Evolutionary conservation across 2,888 invertebrate species (phyloP).

Genomic region (Dexiosoma caninum): DNA sequence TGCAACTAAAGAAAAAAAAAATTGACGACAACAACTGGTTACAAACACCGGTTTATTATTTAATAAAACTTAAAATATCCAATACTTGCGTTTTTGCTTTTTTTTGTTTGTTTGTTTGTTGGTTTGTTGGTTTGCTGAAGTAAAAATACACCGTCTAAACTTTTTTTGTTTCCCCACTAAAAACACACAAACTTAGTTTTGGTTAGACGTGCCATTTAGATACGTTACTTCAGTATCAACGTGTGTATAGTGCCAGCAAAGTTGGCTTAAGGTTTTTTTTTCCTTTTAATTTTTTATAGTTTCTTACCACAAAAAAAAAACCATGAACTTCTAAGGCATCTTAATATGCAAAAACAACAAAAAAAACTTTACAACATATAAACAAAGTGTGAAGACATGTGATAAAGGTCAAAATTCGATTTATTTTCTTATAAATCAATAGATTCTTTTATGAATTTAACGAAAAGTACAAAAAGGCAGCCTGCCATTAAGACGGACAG

Average conservation of each 20-base stretch:
- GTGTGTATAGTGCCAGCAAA: conserved; percentile 26
- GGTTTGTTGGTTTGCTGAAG: conserved; percentile 24
- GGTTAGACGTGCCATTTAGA: conserved; percentile 6
- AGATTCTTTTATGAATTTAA: conserved; percentile 30
- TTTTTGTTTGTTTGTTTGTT: too few relatives aligned
- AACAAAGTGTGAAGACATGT: conserved; percentile 56
- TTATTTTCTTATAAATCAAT: conserved; percentile 52
- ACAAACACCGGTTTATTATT: conserved; percentile 64
- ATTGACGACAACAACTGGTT: conserved; percentile 55
- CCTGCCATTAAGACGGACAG: neutral
- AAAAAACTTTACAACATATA: neutral
- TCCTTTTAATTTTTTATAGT: too few relatives aligned
- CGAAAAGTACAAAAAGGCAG: neutral
- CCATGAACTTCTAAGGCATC: conserved; percentile 62
- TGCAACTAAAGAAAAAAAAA: conserved; percentile 33
- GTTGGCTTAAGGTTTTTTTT: conserved; percentile 24
- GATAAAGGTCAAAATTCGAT: conserved; percentile 60
- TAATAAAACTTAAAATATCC: conserved; percentile 54
- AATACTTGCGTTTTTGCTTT: conserved; percentile 36
- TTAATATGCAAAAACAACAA: conserved; percentile 18
- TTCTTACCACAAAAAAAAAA: conserved; percentile 50
- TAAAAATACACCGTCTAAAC: conserved; percentile 25
- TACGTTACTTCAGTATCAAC: neutral
- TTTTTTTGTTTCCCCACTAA: conserved; percentile 13
- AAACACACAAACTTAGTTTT: conserved; percentile 23